Conservation (phyloP, 2,888 invertebrate species). For the Clostera curtula region DNA sequence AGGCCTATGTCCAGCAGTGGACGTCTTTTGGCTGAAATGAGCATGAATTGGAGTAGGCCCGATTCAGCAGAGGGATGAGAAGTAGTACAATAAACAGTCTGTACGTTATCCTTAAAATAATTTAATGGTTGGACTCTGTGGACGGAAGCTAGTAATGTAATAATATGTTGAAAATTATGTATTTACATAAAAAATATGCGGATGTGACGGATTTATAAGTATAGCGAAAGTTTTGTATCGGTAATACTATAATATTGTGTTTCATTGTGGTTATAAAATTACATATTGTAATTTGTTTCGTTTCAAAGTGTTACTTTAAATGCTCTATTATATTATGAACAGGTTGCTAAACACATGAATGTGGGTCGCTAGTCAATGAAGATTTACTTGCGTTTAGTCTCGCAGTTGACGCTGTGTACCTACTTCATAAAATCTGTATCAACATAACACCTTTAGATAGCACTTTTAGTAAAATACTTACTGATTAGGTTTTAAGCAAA, state of each 20-base stretch:
- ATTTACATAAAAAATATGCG: constrained; percentile 25
- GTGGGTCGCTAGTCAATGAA: constrained; percentile 2
- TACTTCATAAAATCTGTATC: neutral
- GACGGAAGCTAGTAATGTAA: too few relatives aligned
- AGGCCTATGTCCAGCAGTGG: too few relatives aligned
- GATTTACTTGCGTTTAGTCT: constrained; percentile 9
- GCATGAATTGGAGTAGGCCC: too few relatives aligned
- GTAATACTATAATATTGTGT: constrained; percentile 29
- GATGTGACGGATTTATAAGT: constrained; percentile 37
- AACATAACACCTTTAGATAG: neutral
- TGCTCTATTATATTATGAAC: constrained; percentile 4
- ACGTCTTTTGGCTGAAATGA: too few relatives aligned
- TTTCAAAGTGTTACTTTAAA: constrained; percentile 9
- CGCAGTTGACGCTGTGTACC: neutral
- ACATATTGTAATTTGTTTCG: constrained; percentile 20
- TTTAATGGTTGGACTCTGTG: too few relatives aligned
- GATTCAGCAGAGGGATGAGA: too few relatives aligned
- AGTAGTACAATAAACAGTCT: too few relatives aligned
- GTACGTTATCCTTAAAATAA: too few relatives aligned
- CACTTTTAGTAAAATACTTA: too few relatives aligned
- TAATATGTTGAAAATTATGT: too few relatives aligned
- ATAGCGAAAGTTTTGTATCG: constrained; percentile 37
- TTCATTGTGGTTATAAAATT: constrained; percentile 25
- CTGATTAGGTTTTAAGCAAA: too few relatives aligned
- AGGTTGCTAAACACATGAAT: constrained; percentile 2